Evolutionary conservation across 2,888 invertebrate species (phyloP).

Genomic region (Drosophila ezoana): DNA sequence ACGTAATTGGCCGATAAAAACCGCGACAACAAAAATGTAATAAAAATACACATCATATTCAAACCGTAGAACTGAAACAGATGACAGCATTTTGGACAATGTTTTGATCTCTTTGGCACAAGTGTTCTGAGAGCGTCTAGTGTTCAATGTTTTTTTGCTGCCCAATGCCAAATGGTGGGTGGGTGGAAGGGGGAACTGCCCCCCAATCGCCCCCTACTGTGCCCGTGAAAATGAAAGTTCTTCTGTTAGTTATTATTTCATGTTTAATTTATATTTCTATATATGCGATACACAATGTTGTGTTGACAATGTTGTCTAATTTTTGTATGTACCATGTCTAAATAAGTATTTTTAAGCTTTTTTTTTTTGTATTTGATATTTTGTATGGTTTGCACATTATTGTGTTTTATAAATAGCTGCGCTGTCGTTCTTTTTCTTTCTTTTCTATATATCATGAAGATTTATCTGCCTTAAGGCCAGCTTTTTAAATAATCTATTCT

Average conservation of each 20-base stretch:
- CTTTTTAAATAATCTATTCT: conserved; percentile 34
- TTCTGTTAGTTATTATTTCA: conserved; percentile 16
- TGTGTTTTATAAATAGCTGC: conserved; percentile 59
- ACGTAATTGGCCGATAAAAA: conserved; percentile 56
- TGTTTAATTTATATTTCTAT: conserved; percentile 17
- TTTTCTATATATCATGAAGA: conserved; percentile 39
- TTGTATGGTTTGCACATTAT: conserved; percentile 51
- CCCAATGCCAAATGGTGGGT: conserved; percentile 37
- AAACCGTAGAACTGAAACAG: conserved; percentile 22
- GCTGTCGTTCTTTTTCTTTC: not conserved
- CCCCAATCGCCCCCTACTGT: not conserved
- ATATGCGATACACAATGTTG: conserved; percentile 31
- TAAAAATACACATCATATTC: conserved; percentile 51
- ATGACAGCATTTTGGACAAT: conserved; percentile 67
- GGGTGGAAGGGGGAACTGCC: not conserved
- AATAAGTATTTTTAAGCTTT: conserved; percentile 30
- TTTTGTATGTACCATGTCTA: conserved; percentile 30
- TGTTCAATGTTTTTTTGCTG: conserved; percentile 6
- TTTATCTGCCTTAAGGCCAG: conserved; percentile 53
- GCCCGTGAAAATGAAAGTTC: conserved; percentile 31
- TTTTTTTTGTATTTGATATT: conserved; percentile 20
- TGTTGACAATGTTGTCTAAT: conserved; percentile 42
- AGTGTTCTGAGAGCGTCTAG: conserved; percentile 49
- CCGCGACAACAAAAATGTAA: conserved; percentile 47
- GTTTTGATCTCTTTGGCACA: conserved; percentile 65